Base-by-base conservation (phyloP, 2,888 invertebrate species). In the Eupithecia vulgata region DNA sequence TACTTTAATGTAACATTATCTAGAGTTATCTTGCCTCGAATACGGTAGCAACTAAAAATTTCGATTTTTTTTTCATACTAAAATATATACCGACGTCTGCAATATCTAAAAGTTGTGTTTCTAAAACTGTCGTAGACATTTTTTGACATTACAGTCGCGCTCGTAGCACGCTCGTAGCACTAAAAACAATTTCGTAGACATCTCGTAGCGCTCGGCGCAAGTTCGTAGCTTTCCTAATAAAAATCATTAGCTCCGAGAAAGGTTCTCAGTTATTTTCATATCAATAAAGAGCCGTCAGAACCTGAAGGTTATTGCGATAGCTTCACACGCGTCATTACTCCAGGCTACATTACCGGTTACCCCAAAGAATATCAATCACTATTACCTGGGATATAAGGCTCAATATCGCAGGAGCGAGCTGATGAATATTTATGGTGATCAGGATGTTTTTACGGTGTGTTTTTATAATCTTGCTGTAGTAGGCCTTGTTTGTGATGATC, bases 391-490 rank as follows among this genome's bases (percentile, higher is more conserved):
- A 0, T 0, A 25, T 65, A 77, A 25, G 66, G 71, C 45, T 67
- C 21, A 21, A 12, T 70, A 15, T 77, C 8, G 37, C 59, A 21
- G 65, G 66, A 3, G 59, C 21, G 12, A 0, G 21, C 61, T 67
- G 73, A 81, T 83, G 81, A 84, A 84, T 87, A 84, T 87, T 86
- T 85, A 85, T 83, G 83, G 81, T 80, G 80, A 84, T 87, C 83
- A 81, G 75, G 76, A 80, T 82, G 81, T 84, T 88, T 88, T 89
- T 87, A 88, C 80, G 83, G 77, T 82, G 84, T 88, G 87, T 87
- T 89, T 90, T 90, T 89, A 88, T 89, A 90, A 89, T 89, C 89
- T 86, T 78, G 80, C 79, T 66, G 71, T 69, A 75, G 74, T 71
- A 74, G 40, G 66, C 64, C 59, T 74, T 74, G 37, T 45, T 68